A percentile compares a stretch with the other conserved stretches of the same genome.
Conservation (phyloP, 2,888 invertebrate genomes). For the Teinopalpus imperialis region DNA sequence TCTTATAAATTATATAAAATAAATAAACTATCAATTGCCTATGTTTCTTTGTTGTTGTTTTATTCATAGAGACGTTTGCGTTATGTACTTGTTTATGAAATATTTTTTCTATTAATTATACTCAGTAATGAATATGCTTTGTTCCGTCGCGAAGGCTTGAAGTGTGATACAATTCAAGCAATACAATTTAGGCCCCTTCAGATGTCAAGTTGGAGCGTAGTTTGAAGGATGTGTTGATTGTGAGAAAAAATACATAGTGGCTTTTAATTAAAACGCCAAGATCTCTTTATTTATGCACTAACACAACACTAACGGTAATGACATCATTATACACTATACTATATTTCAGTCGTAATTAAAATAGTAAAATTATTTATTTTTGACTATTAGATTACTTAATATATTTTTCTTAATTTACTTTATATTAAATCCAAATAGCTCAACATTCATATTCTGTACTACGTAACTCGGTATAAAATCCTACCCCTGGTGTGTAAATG, state of each 20-base stretch:
- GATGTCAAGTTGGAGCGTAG: slow-evolving; percentile 31
- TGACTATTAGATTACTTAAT: too few species aligned
- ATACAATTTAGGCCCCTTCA: slow-evolving; percentile 40
- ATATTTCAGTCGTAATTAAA: too few species aligned
- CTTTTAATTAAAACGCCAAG: slow-evolving; percentile 34
- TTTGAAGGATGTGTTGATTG: slow-evolving; percentile 31
- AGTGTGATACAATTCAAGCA: slow-evolving; percentile 33
- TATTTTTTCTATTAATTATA: slow-evolving; percentile 6
- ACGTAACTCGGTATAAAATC: too few species aligned
- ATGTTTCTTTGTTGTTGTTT: slow-evolving; percentile 4
- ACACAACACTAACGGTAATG: too few species aligned
- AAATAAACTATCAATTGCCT: background rate
- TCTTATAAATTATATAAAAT: too few species aligned
- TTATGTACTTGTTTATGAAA: background rate
- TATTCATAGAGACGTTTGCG: background rate
- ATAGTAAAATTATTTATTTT: too few species aligned
- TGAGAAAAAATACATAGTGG: slow-evolving; percentile 32
- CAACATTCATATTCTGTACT: too few species aligned
- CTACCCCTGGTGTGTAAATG: too few species aligned
- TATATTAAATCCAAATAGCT: too few species aligned
- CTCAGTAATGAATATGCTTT: slow-evolving; percentile 54
- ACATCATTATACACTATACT: too few species aligned
- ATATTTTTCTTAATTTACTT: too few species aligned
- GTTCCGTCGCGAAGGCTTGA: slow-evolving; percentile 37
- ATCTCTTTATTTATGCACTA: background rate